Conservation (phyloP, 2,797 vertebrate species). For the Cyprinodon diabolis region DNA sequence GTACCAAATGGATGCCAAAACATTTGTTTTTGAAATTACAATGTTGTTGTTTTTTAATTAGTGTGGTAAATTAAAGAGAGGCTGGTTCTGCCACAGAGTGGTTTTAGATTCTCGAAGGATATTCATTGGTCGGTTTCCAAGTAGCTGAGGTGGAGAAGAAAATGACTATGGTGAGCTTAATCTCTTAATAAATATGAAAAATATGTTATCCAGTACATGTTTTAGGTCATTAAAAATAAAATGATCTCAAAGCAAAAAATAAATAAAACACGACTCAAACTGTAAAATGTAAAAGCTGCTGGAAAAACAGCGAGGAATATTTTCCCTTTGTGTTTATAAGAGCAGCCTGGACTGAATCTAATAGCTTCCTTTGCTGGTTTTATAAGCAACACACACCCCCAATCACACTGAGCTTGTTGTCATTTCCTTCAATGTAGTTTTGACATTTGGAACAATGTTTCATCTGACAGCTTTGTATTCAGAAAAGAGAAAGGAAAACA, state of each 20-base stretch:
- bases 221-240: neutral
- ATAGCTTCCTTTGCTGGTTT: slow-evolving; percentile 44
- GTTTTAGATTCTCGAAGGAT: too few species aligned
- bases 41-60: too few species aligned
- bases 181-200: neutral
- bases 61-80: too few species aligned
- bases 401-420: slow-evolving; percentile 35
- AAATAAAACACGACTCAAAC: neutral
- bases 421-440: slow-evolving; percentile 38
- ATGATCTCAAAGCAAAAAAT: neutral
- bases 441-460: slow-evolving; percentile 55
- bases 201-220: neutral
- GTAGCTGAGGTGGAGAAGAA: neutral
- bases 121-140: too few species aligned
- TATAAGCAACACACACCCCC: slow-evolving; percentile 50
- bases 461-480: slow-evolving; percentile 52
- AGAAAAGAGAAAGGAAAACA: slow-evolving; percentile 12
- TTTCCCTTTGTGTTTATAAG: slow-evolving; percentile 25
- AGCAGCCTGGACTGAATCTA: slow-evolving; percentile 30
- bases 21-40: too few species aligned
- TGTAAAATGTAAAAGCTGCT: slow-evolving; percentile 21
- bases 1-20: too few species aligned
- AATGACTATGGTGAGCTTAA: neutral
- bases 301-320: slow-evolving; percentile 12
- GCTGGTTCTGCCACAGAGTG: too few species aligned